Evolutionary conservation across 92 coral and sea anemone species (phyloP).

Genomic region (Bergia puertoricense): DNA sequence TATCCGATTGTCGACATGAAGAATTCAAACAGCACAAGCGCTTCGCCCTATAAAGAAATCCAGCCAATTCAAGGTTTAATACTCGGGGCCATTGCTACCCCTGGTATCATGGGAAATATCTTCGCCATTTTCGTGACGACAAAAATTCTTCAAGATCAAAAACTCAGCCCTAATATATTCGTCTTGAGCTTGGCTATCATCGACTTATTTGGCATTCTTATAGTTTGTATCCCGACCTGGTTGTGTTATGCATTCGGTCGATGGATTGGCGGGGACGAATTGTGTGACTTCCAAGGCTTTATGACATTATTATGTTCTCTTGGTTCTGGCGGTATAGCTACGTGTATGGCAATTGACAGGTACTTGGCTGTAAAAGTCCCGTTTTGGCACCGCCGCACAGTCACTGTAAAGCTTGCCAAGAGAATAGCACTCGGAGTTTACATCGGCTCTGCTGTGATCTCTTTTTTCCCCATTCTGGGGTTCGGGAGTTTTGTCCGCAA

Average conservation of each 20-base stretch:
- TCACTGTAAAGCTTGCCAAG: constrained; percentile 66
- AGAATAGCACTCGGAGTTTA: constrained; percentile 44
- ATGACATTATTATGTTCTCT: constrained; percentile 72
- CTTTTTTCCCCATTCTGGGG: constrained; percentile 61
- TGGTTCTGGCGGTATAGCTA: constrained; percentile 74
- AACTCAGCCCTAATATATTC: constrained; percentile 77
- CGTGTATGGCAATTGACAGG: constrained; percentile 79
- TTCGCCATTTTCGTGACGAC: constrained; percentile 70
- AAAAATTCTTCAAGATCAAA: constrained; percentile 60
- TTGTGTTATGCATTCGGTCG: constrained; percentile 60
- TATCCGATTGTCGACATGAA: not conserved
- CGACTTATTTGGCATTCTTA: constrained; percentile 65
- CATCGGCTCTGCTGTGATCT: constrained; percentile 50
- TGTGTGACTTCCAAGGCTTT: constrained; percentile 85
- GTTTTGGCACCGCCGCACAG: constrained; percentile 73
- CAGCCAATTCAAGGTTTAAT: constrained; percentile 46
- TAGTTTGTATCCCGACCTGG: constrained; percentile 80
- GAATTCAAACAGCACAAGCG: constrained; percentile 10
- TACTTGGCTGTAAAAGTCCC: constrained; percentile 73
- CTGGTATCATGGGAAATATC: constrained; percentile 71
- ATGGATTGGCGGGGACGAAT: constrained; percentile 69
- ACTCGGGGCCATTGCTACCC: constrained; percentile 36
- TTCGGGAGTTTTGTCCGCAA: constrained; percentile 78
- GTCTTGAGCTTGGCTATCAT: constrained; percentile 71
- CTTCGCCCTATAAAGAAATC: constrained; percentile 22